These are phyloP conservation scores for Amphimallon solstitiale DNA, from an alignment of 2,888 invertebrate species.

Conservation along the genomic window DNA sequence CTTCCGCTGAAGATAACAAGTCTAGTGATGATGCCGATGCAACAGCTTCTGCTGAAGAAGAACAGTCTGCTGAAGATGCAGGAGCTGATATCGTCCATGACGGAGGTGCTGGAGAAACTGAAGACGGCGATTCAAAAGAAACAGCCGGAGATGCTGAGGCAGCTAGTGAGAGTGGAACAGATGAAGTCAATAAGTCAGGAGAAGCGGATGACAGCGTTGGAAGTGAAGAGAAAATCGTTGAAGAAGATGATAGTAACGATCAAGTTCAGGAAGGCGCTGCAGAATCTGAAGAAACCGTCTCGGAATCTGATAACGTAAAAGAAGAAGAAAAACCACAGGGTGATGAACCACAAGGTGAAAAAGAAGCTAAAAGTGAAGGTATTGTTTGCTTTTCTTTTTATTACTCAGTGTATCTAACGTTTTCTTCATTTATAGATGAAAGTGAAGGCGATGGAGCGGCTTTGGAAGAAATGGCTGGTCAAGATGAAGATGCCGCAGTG, in stretches of 20 bases:
- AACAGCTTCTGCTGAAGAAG: constrained; percentile 36
- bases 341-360: constrained; percentile 31
- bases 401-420: too few species aligned
- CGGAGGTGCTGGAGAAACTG: constrained; percentile 5
- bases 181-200: too few species aligned
- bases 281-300: constrained; percentile 39
- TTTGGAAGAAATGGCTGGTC: constrained; percentile 66
- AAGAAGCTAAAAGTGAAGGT: constrained; percentile 41
- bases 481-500: constrained; percentile 63
- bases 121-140: constrained; percentile 37
- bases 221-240: background rate
- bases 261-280: constrained; percentile 25
- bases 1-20: constrained; percentile 41
- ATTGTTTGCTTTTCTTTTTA: too few species aligned
- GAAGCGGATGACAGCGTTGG: background rate
- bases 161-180: constrained; percentile 30
- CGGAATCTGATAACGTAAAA: constrained; percentile 31
- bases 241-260: constrained; percentile 14
- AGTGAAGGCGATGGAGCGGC: constrained; percentile 55
- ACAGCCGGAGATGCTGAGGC: constrained; percentile 30
- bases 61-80: constrained; percentile 35
- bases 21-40: constrained; percentile 20
- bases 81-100: background rate
- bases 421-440: constrained; percentile 23
- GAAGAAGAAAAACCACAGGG: constrained; percentile 39